A percentile compares a stretch with the other conserved stretches of the same genome.
phyloP scores from a whole-genome alignment of 2,113 vertebrate species.

The Cyprinodon tularosa region DNA sequence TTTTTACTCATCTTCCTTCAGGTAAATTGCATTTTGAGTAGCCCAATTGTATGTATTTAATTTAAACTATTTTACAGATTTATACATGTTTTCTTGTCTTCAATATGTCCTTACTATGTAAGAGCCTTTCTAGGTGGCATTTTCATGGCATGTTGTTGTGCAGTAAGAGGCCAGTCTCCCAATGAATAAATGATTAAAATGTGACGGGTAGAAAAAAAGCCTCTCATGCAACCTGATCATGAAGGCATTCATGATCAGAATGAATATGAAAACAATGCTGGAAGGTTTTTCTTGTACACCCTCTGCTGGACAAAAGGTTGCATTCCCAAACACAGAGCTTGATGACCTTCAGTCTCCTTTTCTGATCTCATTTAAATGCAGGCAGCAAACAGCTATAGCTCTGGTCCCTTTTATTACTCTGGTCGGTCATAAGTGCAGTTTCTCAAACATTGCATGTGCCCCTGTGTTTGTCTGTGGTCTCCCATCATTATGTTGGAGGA shows the following conservation, averaged over 20 bases:
- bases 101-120: not conserved
- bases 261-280: not conserved
- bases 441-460: not conserved
- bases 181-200: not conserved
- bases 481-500: not conserved
- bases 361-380: not conserved
- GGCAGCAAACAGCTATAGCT: not conserved
- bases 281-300: slow-evolving; percentile 22
- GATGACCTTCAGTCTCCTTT: not conserved
- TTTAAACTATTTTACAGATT: too few relatives aligned
- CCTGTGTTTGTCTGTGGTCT: not conserved
- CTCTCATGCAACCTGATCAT: slow-evolving; percentile 4
- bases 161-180: not conserved
- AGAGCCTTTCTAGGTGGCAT: not conserved
- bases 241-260: not conserved
- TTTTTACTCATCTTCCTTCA: not conserved
- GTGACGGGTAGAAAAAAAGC: not conserved
- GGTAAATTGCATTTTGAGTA: not conserved
- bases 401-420: not conserved
- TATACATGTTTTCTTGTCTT: not conserved
- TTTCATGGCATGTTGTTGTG: not conserved
- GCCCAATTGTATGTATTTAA: too few relatives aligned
- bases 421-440: not conserved
- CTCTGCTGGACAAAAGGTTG: slow-evolving; percentile 58
- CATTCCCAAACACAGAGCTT: not conserved